phyloP scores from a whole-genome alignment of 2,797 vertebrate species.

The Micrastur ruficollis region DNA sequence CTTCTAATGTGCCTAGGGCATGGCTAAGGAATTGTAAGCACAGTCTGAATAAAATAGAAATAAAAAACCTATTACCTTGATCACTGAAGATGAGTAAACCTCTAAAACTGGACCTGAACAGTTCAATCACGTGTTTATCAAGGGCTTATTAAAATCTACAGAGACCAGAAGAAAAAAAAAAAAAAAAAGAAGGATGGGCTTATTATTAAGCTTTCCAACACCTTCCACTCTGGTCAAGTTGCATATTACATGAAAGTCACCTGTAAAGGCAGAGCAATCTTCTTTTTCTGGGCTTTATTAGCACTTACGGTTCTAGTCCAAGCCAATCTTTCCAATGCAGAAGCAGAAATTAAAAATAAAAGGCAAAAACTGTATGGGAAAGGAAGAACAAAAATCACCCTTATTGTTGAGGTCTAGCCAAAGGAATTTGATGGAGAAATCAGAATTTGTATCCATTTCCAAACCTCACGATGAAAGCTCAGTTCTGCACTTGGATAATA shows the following conservation, averaged over 20 bases:
- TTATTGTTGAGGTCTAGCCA: neutral
- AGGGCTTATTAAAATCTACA: neutral
- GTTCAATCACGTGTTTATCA: neutral
- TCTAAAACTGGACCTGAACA: neutral
- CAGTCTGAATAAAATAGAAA: neutral
- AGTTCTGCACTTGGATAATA: neutral
- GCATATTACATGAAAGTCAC: neutral
- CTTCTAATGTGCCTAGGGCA: neutral
- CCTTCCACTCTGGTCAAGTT: neutral
- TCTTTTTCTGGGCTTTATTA: neutral
- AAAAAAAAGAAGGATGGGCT: neutral
- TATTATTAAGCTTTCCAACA: neutral
- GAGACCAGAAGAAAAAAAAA: neutral
- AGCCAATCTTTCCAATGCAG: neutral
- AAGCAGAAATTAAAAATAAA: neutral
- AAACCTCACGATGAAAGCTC: neutral
- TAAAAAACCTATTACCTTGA: neutral
- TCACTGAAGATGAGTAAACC: neutral
- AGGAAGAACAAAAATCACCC: accelerated
- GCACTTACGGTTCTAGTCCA: neutral
- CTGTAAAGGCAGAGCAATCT: neutral
- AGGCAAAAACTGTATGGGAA: neutral
- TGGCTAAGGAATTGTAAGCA: neutral
- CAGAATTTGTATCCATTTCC: neutral
- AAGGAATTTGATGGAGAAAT: neutral